Conservation (phyloP, 2,888 invertebrate genomes). For the Sminthurides aquaticus region DNA sequence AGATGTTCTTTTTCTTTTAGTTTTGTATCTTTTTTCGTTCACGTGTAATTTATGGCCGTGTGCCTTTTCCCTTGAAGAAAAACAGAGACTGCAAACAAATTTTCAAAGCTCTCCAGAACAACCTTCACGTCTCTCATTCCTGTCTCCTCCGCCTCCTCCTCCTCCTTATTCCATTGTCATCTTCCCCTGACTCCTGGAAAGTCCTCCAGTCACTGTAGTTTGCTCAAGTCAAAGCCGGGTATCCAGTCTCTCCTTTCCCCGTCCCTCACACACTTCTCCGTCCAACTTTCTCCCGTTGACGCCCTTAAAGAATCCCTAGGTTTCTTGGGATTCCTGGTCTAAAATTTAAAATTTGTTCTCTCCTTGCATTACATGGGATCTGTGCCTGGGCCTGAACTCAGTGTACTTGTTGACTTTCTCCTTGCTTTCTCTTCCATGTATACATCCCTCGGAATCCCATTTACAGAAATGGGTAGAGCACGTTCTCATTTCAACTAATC, state of each 20-base stretch:
- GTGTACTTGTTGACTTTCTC: background rate
- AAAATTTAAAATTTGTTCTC: background rate
- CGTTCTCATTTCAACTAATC: background rate
- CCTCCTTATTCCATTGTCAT: background rate
- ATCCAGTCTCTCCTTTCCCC: too few relatives aligned
- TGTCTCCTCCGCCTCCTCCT: conserved; percentile 12
- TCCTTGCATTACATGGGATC: too few relatives aligned
- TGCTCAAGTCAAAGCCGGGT: too few relatives aligned
- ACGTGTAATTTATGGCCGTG: conserved; percentile 43
- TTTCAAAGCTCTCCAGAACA: conserved; percentile 21
- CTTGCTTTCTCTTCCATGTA: too few relatives aligned
- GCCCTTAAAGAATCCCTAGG: too few relatives aligned
- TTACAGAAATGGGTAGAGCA: background rate
- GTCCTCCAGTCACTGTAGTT: too few relatives aligned
- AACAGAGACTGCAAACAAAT: conserved; percentile 42
- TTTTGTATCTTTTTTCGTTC: conserved; percentile 19
- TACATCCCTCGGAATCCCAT: too few relatives aligned
- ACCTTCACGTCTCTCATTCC: conserved; percentile 22
- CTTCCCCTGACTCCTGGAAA: background rate
- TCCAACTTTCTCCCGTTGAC: too few relatives aligned
- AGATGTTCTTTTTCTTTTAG: background rate
- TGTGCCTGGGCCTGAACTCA: too few relatives aligned
- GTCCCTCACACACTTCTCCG: too few relatives aligned
- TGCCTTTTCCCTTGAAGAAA: conserved; percentile 36
- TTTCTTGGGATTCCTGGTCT: too few relatives aligned